A percentile compares a stretch with the other conserved stretches of the same genome.
These are phyloP conservation scores for Nannoperca obscura DNA, from an alignment of 2,797 vertebrate species.

Conservation along the genomic window DNA sequence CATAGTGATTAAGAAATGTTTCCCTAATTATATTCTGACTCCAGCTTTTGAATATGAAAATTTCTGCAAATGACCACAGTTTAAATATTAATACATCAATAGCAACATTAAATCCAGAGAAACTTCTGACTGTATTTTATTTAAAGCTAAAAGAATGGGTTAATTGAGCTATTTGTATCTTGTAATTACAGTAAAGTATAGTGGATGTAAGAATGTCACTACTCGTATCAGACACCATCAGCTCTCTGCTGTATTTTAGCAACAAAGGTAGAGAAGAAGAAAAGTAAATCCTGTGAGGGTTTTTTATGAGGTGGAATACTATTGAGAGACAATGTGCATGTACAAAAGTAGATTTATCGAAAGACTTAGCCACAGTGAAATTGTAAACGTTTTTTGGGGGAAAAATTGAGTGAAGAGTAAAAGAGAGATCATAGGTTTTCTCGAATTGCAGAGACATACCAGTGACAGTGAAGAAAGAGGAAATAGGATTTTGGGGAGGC, in stretches of 20 bases:
- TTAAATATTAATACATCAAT: constrained; percentile 13
- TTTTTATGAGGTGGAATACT: constrained; percentile 8
- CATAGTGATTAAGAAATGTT: constrained; percentile 3
- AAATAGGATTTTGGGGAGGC: constrained; percentile 68
- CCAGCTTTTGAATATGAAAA: not conserved
- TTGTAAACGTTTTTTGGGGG: constrained; percentile 1
- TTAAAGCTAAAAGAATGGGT: not conserved
- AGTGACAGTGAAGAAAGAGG: constrained; percentile 63
- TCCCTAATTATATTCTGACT: constrained; percentile 16
- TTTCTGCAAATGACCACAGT: constrained; percentile 12
- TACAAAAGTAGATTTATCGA: constrained; percentile 25
- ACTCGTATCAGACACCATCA: constrained; percentile 2
- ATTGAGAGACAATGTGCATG: constrained; percentile 23
- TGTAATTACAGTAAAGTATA: constrained; percentile 28
- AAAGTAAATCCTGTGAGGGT: not conserved
- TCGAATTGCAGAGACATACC: constrained; percentile 39
- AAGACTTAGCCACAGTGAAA: constrained; percentile 12
- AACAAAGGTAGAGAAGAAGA: constrained; percentile 1
- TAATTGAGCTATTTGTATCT: constrained; percentile 35
- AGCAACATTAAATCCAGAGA: constrained; percentile 6
- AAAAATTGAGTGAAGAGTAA: constrained; percentile 17
- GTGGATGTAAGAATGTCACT: not conserved
- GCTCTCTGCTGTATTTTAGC: constrained; percentile 16
- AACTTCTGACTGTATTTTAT: constrained; percentile 21
- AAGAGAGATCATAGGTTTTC: constrained; percentile 40